phyloP scores from a whole-genome alignment of 1,140 invertebrate species.

The Drosophila santomea region DNA sequence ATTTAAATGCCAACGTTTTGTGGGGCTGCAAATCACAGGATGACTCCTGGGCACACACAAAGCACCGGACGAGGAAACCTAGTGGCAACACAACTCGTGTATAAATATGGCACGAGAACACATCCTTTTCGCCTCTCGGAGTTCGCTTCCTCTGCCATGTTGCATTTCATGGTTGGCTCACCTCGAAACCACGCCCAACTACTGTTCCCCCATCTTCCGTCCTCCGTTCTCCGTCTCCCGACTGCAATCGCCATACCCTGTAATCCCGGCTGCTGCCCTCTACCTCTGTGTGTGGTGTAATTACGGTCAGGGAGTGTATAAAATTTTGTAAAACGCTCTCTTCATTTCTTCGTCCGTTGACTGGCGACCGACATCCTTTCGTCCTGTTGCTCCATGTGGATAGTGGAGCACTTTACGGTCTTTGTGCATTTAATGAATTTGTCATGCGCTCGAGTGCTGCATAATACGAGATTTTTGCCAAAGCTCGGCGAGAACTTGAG shows the following conservation, averaged over 20 bases:
- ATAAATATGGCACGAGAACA: conserved; percentile 28
- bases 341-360: background rate
- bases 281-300: conserved; percentile 65
- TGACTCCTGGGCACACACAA: conserved; percentile 17
- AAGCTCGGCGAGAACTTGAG: conserved; percentile 38
- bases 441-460: conserved; percentile 67
- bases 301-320: conserved; percentile 74
- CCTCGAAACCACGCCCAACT: conserved; percentile 52
- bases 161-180: conserved; percentile 60
- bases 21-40: conserved; percentile 15
- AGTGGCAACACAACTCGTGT: conserved; percentile 11
- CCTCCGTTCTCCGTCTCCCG: background rate
- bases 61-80: conserved; percentile 36
- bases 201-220: conserved; percentile 7
- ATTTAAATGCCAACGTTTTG: conserved; percentile 42
- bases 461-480: conserved; percentile 59
- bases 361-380: background rate
- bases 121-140: conserved; percentile 13
- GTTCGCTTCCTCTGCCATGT: conserved; percentile 40
- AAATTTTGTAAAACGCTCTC: conserved; percentile 69
- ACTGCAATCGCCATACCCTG: background rate
- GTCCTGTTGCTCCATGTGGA: conserved; percentile 22
- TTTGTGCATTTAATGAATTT: conserved; percentile 78
- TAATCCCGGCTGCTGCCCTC: conserved; percentile 5
- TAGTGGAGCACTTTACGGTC: conserved; percentile 59